Base-by-base conservation (phyloP, 2,113 vertebrate species). In the Sylvilagus bachmani region DNA sequence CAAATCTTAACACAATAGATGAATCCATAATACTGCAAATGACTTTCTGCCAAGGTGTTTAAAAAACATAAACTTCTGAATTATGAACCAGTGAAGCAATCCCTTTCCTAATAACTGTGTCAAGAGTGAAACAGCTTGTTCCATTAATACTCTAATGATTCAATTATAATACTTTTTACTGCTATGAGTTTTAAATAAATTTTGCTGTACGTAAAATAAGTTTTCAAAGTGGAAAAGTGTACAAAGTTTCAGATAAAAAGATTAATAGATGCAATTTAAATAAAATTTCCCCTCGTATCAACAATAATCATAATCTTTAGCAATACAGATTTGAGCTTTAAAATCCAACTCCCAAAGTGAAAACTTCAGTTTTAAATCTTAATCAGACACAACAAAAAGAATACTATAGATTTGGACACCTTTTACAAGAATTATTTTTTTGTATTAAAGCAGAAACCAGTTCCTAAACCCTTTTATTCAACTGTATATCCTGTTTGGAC, bases 371-470 rank as follows among this genome's bases (percentile, higher is more conserved):
- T 94, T 96, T 86, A 97, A 95, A 97, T 94, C 61, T 92, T 96
- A 89, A 88, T 97, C 96, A 96, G 95, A 94, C 58, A 94, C 49
- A 97, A 95, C 83, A 78, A 97, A 98, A 97, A 97, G 93, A 98
- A 97, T 70, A 98, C 96, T 97, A 97, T 97, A 81, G 87, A 95
- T 91, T 77, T 94, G 97, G 97, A 98, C 97, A 97, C 71, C 97
- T 98, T 97, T 96, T 97, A 97, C 96, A 85, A 97, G 96, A 97
- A 94, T 77, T 91, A 89, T 97, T 96, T 82, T 97, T 98, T 97
- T 97, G 95, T 96, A 97, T 98, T 98, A 98, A 98, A 98, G 98
- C 98, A 98, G 97, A 98, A 98, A 98, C 97, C 98, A 98, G 98
- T 88, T 96, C 77, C 97, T 98, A 98, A 98, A 98, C 96, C 96